Evolutionary conservation across 2,888 invertebrate genomes (phyloP).

Genomic region (Zhuqinia jingwanae): DNA sequence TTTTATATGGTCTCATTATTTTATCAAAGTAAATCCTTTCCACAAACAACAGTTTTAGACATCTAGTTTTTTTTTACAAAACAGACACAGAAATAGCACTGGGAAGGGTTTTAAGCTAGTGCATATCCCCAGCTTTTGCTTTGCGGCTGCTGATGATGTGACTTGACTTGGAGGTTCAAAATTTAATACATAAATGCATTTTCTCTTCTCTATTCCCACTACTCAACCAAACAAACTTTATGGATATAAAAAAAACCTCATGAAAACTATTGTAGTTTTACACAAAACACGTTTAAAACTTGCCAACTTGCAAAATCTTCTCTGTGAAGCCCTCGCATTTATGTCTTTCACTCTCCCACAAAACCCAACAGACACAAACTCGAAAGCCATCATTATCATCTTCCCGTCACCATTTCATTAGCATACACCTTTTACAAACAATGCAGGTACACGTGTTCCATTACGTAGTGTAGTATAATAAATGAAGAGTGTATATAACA

Average conservation of each 20-base stretch:
- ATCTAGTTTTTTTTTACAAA: no score
- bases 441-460: not conserved
- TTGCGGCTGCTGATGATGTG: conserved; percentile 10
- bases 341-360: not conserved
- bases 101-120: conserved; percentile 34
- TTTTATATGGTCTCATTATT: conserved; percentile 72
- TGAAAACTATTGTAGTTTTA: conserved; percentile 3
- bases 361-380: conserved; percentile 7
- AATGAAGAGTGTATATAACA: no score
- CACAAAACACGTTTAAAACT: conserved; percentile 59
- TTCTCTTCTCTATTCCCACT: not conserved
- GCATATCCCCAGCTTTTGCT: not conserved
- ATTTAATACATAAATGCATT: conserved; percentile 57
- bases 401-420: conserved; percentile 38
- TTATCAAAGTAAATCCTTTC: conserved; percentile 72
- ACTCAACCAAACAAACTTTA: conserved; percentile 8
- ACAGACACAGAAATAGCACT: not conserved
- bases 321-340: not conserved
- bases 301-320: conserved; percentile 63
- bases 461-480: not conserved
- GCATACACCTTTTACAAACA: not conserved
- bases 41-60: conserved; percentile 62
- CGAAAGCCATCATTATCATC: conserved; percentile 52
- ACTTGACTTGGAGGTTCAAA: conserved; percentile 40
- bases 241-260: not conserved